phyloP scores from a whole-genome alignment of 1,140 invertebrate genomes.

The Ceratina australensis region DNA sequence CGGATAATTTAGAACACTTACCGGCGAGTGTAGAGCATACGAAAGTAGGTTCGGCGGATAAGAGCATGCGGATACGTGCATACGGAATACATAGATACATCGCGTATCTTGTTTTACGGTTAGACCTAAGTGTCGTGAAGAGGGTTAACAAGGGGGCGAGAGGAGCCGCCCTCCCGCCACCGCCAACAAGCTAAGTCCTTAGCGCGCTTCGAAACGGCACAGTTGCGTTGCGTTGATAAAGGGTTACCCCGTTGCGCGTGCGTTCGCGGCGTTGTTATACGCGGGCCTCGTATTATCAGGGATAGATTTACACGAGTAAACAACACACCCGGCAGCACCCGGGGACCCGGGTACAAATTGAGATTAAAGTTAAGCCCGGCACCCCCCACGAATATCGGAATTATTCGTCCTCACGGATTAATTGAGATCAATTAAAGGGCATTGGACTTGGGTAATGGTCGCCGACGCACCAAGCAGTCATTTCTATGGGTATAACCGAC shows the following conservation, averaged over 20 bases:
- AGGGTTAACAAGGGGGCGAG: slow-evolving; percentile 41
- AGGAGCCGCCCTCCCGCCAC: slow-evolving; percentile 18
- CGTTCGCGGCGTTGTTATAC: slow-evolving; percentile 27
- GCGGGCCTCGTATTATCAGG: slow-evolving; percentile 51
- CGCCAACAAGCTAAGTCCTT: slow-evolving; percentile 15
- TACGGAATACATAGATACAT: slow-evolving; percentile 9
- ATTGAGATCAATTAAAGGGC: slow-evolving; percentile 31
- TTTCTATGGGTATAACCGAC: neutral
- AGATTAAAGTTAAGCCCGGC: slow-evolving; percentile 56
- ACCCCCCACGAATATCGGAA: slow-evolving; percentile 46
- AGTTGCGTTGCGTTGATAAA: slow-evolving; percentile 33
- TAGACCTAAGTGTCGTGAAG: slow-evolving; percentile 64
- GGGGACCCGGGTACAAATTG: slow-evolving; percentile 61
- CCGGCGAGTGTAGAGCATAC: slow-evolving; percentile 57
- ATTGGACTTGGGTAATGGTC: neutral
- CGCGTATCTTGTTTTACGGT: slow-evolving; percentile 63
- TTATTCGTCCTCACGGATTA: slow-evolving; percentile 49
- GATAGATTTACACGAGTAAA: slow-evolving; percentile 68
- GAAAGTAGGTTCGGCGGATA: slow-evolving; percentile 65
- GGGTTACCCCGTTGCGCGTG: slow-evolving; percentile 39
- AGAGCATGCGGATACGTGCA: slow-evolving; percentile 47
- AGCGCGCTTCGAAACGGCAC: slow-evolving; percentile 34
- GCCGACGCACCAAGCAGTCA: neutral
- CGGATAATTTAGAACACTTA: slow-evolving; percentile 70
- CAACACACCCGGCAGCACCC: slow-evolving; percentile 39